Evolutionary conservation across 2,113 vertebrate species (phyloP).

Genomic region (Percina caprodes): DNA sequence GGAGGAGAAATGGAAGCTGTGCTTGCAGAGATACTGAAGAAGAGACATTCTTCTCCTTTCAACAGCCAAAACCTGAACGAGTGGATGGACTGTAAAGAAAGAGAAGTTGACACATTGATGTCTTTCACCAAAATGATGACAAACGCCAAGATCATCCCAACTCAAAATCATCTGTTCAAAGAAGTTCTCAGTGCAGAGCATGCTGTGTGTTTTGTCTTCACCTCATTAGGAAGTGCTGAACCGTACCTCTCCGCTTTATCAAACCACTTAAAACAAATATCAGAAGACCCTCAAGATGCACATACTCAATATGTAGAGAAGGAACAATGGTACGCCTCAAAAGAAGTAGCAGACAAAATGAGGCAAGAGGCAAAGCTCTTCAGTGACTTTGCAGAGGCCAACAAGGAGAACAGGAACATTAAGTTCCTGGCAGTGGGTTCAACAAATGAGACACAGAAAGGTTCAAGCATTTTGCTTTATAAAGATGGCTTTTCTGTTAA

Average conservation of each 20-base stretch:
- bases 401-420: slow-evolving; percentile 18
- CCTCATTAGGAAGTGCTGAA: slow-evolving; percentile 56
- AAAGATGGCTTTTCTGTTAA: background rate
- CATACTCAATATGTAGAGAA: slow-evolving; percentile 11
- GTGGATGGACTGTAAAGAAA: slow-evolving; percentile 61
- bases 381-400: slow-evolving; percentile 60
- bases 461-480: slow-evolving; percentile 48
- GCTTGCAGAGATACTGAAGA: slow-evolving; percentile 42
- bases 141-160: slow-evolving; percentile 23
- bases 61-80: slow-evolving; percentile 23
- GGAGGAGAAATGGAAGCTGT: slow-evolving; percentile 56
- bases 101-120: slow-evolving; percentile 36
- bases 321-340: slow-evolving; percentile 49
- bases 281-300: background rate
- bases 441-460: background rate
- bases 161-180: background rate
- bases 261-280: slow-evolving; percentile 26
- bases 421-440: slow-evolving; percentile 41
- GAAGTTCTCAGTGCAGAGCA: slow-evolving; percentile 5
- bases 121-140: slow-evolving; percentile 43
- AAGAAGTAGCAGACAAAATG: background rate
- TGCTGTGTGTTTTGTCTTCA: slow-evolving; percentile 55
- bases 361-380: slow-evolving; percentile 38
- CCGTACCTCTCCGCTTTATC: slow-evolving; percentile 38
- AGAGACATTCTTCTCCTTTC: slow-evolving; percentile 34